phyloP scores from a whole-genome alignment of 2,113 vertebrate species.

The Calonectris borealis region DNA sequence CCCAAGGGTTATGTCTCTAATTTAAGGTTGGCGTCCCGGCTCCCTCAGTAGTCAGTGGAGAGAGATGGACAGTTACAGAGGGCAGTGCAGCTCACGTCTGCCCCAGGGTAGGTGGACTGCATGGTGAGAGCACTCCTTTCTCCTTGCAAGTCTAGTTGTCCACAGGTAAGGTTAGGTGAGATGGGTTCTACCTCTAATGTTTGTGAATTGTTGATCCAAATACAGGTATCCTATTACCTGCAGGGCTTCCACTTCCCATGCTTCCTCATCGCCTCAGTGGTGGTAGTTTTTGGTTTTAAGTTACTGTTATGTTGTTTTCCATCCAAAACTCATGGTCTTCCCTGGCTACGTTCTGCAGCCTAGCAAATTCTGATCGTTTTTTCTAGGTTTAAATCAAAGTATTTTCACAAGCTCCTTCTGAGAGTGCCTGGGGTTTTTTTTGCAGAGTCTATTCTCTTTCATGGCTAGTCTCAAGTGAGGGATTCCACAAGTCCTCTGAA shows the following conservation, averaged over 20 bases:
- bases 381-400: neutral
- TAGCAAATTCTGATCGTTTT: neutral
- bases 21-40: neutral
- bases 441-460: neutral
- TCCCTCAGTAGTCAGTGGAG: neutral
- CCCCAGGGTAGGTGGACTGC: neutral
- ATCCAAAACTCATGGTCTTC: neutral
- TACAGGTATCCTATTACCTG: neutral
- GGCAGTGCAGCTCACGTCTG: neutral
- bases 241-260: neutral
- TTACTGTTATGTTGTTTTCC: neutral
- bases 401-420: neutral
- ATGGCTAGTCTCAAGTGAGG: neutral
- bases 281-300: neutral
- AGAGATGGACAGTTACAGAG: neutral
- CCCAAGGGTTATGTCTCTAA: neutral
- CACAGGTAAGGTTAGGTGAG: neutral
- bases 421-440: neutral
- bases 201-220: neutral
- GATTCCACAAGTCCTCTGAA: neutral
- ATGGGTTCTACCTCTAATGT: neutral
- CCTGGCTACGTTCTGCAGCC: neutral
- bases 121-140: neutral
- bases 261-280: neutral
- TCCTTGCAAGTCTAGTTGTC: neutral